Evolutionary conservation across 2,888 invertebrate species (phyloP), one percentile per base, ranked within the genome.

Genomic region (Drosophila anomalipes): DNA sequence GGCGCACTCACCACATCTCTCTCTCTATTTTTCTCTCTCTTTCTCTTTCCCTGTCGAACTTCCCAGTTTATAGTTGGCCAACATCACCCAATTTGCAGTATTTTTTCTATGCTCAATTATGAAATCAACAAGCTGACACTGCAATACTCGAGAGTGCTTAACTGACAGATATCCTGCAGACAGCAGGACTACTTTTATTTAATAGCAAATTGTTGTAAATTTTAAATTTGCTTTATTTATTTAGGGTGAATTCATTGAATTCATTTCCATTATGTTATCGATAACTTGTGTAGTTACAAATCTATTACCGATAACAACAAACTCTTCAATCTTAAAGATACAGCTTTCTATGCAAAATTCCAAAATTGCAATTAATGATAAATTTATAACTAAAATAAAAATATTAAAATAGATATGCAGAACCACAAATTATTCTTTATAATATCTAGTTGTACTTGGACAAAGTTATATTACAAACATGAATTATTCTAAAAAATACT

Each of bases 61-160:
- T 67, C 12, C 69, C 51, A 37, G 28, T 57, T 57, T 63, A 44
- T 44, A 57, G 26, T n/a, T 63, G 52, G 37, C 53, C 9, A 41
- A 56, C 51, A 60, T 62, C 41, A 32, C 19, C 32, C 39, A 64
- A 49, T 58, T n/a, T 33, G 19, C 32, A 41, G 26, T 22, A 4
- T 30, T 61, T 35, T 62, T 58, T 70, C 67, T 59, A 22, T 70
- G 74, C 72, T 74, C 74, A 90, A 88, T 89, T 87, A 83, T 87
- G 74, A 78, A 90, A 77, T 71, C 76, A 73, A 26, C 44, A 41
- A 41, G n/a, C 57, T 58, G n/a, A 16, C 35, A 16, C 26, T 28
- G 56, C 4, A 30, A 30, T 9, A 1, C 6, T 52, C 7, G 39
- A 12, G 3, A 28, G n/a, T 30, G 16, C 10, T 19, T 7, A 32